These are phyloP conservation scores for Rotaria magnacalcarata DNA, from an alignment of 2,888 invertebrate species.

Conservation along the genomic window DNA sequence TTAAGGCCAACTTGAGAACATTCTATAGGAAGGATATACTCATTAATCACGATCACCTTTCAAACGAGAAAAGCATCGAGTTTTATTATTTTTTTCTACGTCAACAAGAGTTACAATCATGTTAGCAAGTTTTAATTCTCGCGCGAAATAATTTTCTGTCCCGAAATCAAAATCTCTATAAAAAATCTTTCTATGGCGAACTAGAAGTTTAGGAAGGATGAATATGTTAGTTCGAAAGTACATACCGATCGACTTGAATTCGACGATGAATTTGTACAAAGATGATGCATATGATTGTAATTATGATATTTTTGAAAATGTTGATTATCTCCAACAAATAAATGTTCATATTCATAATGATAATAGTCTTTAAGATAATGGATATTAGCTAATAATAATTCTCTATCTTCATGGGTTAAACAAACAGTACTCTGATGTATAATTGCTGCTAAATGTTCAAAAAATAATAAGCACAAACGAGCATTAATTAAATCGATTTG, in stretches of 20 bases:
- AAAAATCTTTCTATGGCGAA: too few species aligned
- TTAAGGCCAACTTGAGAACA: too few species aligned
- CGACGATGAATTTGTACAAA: background rate
- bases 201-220: too few species aligned
- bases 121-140: too few species aligned
- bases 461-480: slow-evolving; percentile 11
- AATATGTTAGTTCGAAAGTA: too few species aligned
- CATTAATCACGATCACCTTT: too few species aligned
- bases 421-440: background rate
- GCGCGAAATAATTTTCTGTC: too few species aligned
- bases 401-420: background rate
- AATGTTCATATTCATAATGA: background rate
- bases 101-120: too few species aligned
- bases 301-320: background rate
- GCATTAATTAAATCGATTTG: background rate
- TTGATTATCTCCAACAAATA: background rate
- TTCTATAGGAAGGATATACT: too few species aligned
- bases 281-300: background rate
- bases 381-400: background rate
- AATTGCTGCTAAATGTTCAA: background rate
- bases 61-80: too few species aligned
- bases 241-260: background rate
- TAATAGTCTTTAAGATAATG: background rate
- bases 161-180: too few species aligned
- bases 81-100: too few species aligned